Base-by-base conservation (phyloP, 2,113 vertebrate genomes). In the Oryctolagus cuniculus region DNA sequence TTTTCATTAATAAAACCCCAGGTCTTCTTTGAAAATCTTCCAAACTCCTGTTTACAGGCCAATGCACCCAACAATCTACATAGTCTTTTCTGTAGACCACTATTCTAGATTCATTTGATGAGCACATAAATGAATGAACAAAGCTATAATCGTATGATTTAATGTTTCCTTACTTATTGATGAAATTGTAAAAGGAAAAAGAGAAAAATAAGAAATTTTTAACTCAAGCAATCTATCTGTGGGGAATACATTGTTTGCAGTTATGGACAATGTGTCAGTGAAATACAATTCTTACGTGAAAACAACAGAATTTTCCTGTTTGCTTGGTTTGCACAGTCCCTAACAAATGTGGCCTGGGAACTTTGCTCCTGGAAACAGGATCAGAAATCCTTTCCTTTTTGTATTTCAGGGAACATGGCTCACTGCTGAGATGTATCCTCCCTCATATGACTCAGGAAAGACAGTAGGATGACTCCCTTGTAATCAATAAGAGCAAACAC, bases 1-100 rank as follows among this genome's bases (percentile, higher is more conserved):
- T 38, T 91, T 87, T 96, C 75, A 91, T 90, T 91, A 93, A 80
- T 66, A 91, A 93, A 91, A 81, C 36, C 36, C 91, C 80, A 44
- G 21, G 25, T 66, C 19, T 31, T 38, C 86, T 93, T 97, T 95
- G 75, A 96, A 97, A 93, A 77, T 69, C 49, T 77, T 77, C 82
- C 31, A 10, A 67, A 92, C n/a, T 94, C 64, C 87, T 77, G 36
- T 92, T 86, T 67, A 70, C 8, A 86, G 11, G 34, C 34, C 69
- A 63, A 11, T 5, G 38, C 6, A 88, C 27, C n/a, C 3, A 22
- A 5, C 7, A 34, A 83, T 75, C 29, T 9, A 49, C 7, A 16
- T 51, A 29, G 13, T 27, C 31, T 83, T 70, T 77, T 63, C 11
- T 36, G 58, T 61, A 15, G 4, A 29, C 6, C 6, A 4, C 19